Conservation (phyloP, 2,888 invertebrate species). For the Cynaeus angustus region DNA sequence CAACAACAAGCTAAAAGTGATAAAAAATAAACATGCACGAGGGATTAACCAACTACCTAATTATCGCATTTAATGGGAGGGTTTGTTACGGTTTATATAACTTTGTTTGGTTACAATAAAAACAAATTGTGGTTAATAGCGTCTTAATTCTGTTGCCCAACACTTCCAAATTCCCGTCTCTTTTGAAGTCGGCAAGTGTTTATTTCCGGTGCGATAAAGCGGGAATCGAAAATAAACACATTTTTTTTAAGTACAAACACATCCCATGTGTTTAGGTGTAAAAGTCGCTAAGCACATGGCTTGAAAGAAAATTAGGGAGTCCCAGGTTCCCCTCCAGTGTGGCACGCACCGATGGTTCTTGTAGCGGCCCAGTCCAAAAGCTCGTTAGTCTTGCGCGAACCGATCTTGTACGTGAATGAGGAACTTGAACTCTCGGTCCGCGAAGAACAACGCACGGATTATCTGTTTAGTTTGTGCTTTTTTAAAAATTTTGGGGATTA, state of each 20-base stretch:
- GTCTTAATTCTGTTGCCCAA: not conserved
- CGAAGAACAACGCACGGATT: not conserved
- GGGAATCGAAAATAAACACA: slow-evolving; percentile 7
- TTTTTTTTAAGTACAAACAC: slow-evolving; percentile 21
- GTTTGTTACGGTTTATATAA: slow-evolving; percentile 12
- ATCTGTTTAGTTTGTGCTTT: not conserved
- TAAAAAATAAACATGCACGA: not conserved
- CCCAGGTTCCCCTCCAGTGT: slow-evolving; percentile 24
- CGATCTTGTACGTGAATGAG: slow-evolving; percentile 6
- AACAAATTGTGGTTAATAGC: not conserved
- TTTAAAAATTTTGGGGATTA: not conserved
- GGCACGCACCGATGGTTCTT: slow-evolving; percentile 40
- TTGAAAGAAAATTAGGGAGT: slow-evolving; percentile 35
- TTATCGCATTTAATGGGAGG: slow-evolving; percentile 11
- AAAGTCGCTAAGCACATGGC: slow-evolving; percentile 39
- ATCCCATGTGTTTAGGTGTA: slow-evolving; percentile 20
- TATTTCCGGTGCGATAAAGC: slow-evolving; percentile 17
- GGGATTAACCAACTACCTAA: not conserved
- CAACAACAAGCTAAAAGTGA: slow-evolving; percentile 68
- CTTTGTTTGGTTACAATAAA: slow-evolving; percentile 13
- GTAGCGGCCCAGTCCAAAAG: slow-evolving; percentile 33
- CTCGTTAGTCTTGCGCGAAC: slow-evolving; percentile 37
- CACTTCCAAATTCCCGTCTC: not conserved
- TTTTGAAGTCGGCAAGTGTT: slow-evolving; percentile 22
- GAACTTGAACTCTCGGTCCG: not conserved